These are phyloP conservation scores for Hirtodrosophila cameraria DNA, from an alignment of 2,888 invertebrate genomes.

Conservation along the genomic window DNA sequence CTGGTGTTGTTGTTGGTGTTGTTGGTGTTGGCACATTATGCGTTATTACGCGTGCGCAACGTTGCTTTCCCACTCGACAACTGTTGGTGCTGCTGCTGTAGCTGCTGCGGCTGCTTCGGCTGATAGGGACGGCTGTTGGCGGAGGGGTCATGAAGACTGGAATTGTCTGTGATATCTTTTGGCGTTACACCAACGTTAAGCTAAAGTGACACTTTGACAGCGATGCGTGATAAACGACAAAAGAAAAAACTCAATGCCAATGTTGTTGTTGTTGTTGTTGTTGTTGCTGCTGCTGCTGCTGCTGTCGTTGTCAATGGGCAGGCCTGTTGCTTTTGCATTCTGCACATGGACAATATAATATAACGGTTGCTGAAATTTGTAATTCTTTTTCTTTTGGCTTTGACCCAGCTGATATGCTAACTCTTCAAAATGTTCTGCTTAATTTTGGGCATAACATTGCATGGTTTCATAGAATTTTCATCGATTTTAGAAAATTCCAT, in stretches of 20 bases:
- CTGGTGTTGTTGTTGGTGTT: constrained; percentile 23
- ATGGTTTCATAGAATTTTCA: too few relatives aligned
- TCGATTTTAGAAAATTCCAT: too few relatives aligned
- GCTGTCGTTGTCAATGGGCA: constrained; percentile 28
- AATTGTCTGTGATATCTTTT: constrained; percentile 65
- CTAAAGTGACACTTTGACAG: constrained; percentile 82
- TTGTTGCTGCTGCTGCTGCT: constrained; percentile 11
- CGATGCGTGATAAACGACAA: constrained; percentile 82
- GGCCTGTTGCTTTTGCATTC: constrained; percentile 15
- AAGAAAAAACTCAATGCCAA: constrained; percentile 36
- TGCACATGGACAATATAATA: constrained; percentile 26
- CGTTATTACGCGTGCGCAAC: constrained; percentile 72
- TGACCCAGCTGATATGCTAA: constrained; percentile 33
- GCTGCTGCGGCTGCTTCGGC: constrained; percentile 14
- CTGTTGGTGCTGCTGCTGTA: constrained; percentile 12
- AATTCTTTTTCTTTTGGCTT: constrained; percentile 20
- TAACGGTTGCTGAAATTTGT: constrained; percentile 58
- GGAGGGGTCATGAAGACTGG: constrained; percentile 15
- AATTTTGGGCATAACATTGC: constrained; percentile 16
- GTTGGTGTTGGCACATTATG: constrained; percentile 63
- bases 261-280: constrained; percentile 22
- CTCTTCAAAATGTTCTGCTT: too few relatives aligned
- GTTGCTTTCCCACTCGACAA: constrained; percentile 33
- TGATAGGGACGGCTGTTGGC: background rate
- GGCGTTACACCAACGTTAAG: constrained; percentile 70